A percentile compares a stretch with the other conserved stretches of the same genome.
phyloP scores from a whole-genome alignment of 2,113 vertebrate species.

The Sardina pilchardus region DNA sequence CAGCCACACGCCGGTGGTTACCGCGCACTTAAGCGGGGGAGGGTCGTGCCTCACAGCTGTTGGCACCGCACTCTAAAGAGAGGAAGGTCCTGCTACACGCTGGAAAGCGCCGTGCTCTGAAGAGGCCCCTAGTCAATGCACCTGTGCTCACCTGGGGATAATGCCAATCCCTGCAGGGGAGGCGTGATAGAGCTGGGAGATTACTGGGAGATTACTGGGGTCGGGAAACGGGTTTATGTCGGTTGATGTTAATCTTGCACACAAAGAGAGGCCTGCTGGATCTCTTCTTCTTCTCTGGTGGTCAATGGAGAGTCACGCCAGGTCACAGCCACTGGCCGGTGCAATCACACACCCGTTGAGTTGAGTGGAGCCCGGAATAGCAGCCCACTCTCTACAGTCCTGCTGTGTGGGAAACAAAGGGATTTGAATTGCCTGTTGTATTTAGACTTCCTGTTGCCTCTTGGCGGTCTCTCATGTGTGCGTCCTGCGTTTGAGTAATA shows the following conservation, averaged over 20 bases:
- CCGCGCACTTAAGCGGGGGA: too few species aligned
- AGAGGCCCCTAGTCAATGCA: not conserved
- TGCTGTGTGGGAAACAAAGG: not conserved
- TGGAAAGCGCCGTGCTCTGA: not conserved
- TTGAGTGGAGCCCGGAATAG: too few species aligned
- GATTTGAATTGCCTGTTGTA: not conserved
- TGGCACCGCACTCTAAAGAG: too few species aligned
- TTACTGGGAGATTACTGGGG: not conserved
- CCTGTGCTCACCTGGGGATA: not conserved
- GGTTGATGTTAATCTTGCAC: not conserved
- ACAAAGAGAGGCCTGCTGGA: not conserved
- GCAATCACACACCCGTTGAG: not conserved
- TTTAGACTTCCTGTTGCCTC: not conserved
- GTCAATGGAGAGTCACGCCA: not conserved
- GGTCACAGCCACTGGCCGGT: not conserved
- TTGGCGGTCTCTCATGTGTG: not conserved
- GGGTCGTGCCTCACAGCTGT: too few species aligned
- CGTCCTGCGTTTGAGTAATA: too few species aligned
- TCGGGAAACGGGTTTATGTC: not conserved
- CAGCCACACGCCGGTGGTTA: too few species aligned
- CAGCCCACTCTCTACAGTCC: too few species aligned
- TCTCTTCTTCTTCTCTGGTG: not conserved
- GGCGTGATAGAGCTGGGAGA: not conserved
- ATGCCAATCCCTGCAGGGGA: not conserved
- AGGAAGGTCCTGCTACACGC: not conserved